These are phyloP conservation scores for Zoanthus sansibaricus DNA, from an alignment of 92 coral and sea anemone species.

Conservation along the genomic window DNA sequence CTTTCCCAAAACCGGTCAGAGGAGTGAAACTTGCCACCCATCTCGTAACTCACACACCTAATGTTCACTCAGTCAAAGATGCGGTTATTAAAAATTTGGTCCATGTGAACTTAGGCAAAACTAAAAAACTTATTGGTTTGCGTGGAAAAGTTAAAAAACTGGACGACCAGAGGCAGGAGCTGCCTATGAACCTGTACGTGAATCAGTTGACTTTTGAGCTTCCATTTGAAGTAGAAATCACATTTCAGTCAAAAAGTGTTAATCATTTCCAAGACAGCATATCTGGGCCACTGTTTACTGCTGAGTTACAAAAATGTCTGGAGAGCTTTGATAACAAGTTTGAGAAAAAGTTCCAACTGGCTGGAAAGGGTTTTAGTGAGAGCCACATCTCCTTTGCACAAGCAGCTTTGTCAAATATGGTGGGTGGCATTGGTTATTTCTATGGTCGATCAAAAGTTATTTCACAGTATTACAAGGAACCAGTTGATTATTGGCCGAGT, in stretches of 20 bases:
- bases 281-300: conserved; percentile 75
- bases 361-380: conserved; percentile 75
- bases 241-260: conserved; percentile 87
- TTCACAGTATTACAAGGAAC: conserved; percentile 82
- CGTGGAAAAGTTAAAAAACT: conserved; percentile 75
- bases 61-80: conserved; percentile 91
- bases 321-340: conserved; percentile 83
- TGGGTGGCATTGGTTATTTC: conserved; percentile 96
- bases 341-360: conserved; percentile 88
- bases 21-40: conserved; percentile 72
- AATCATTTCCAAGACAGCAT: conserved; percentile 64
- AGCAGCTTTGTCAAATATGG: conserved; percentile 89
- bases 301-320: conserved; percentile 66
- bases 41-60: conserved; percentile 85
- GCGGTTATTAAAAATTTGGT: conserved; percentile 80
- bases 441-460: conserved; percentile 91
- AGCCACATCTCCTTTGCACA: conserved; percentile 85
- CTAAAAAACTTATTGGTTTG: conserved; percentile 75
- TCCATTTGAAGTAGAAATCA: conserved; percentile 90
- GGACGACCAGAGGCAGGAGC: conserved; percentile 77
- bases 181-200: conserved; percentile 81
- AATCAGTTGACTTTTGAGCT: conserved; percentile 87
- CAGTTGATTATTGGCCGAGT: conserved; percentile 95
- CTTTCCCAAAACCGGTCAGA: conserved; percentile 71
- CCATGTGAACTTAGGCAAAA: conserved; percentile 70